These are phyloP conservation scores for Ceratitis capitata DNA, from an alignment of 1,140 invertebrate genomes.

Conservation along the genomic window DNA sequence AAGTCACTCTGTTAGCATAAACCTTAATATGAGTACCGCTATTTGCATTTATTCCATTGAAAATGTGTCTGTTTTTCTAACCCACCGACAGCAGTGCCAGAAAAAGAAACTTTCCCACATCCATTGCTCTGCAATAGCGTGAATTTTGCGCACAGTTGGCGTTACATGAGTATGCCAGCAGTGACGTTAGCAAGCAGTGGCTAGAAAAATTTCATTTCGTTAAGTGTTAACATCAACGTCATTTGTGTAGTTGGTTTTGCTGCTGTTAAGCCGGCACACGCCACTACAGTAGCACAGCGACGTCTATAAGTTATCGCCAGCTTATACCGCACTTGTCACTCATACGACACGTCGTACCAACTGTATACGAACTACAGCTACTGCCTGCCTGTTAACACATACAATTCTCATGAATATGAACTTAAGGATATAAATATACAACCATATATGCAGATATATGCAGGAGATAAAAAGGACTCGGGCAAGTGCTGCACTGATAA, in stretches of 20 bases:
- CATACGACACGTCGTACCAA: neutral
- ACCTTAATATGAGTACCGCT: neutral
- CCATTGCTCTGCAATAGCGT: neutral
- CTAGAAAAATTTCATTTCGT: slow-evolving; percentile 10
- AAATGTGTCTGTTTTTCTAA: neutral
- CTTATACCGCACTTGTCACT: neutral
- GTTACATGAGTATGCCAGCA: slow-evolving; percentile 12
- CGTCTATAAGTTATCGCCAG: neutral
- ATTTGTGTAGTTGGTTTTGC: slow-evolving; percentile 18
- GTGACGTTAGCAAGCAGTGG: too few species aligned
- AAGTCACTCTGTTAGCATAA: neutral
- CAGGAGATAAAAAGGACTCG: neutral
- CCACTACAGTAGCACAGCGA: neutral
- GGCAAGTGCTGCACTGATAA: neutral
- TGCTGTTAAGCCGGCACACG: neutral
- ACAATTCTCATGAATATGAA: neutral
- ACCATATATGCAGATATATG: neutral
- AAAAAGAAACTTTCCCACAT: neutral
- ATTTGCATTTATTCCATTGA: neutral
- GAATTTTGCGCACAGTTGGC: neutral
- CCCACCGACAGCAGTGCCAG: neutral
- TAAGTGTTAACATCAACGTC: slow-evolving; percentile 26
- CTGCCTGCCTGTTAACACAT: neutral
- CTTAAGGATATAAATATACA: neutral
- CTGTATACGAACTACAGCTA: neutral